phyloP scores from a whole-genome alignment of 1,140 invertebrate species.

The Fopius arisanus region DNA sequence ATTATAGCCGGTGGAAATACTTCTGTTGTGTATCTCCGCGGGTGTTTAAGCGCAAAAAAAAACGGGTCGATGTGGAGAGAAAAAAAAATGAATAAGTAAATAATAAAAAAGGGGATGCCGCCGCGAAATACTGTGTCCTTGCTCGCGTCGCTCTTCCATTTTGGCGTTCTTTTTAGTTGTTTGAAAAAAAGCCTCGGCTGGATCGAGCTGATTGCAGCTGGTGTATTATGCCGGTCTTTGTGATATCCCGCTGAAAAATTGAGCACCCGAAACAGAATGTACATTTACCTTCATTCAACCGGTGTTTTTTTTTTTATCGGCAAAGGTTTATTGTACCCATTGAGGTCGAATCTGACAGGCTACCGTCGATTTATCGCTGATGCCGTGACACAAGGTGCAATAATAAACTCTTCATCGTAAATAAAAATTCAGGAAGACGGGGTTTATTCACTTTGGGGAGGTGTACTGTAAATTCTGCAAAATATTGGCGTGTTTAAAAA shows the following conservation, averaged over 20 bases:
- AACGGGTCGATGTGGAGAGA: neutral
- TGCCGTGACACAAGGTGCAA: neutral
- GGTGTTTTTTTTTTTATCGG: conserved; percentile 18
- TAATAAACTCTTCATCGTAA: neutral
- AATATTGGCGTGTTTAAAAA: neutral
- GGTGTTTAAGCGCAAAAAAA: conserved; percentile 34
- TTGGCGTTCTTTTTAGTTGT: neutral
- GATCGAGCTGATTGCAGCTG: conserved; percentile 30
- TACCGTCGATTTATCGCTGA: neutral
- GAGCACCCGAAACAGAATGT: neutral
- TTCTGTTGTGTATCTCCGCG: conserved; percentile 19
- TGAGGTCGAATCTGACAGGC: neutral
- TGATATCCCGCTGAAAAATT: conserved; percentile 34
- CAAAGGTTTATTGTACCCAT: neutral
- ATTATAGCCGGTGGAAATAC: conserved; percentile 12
- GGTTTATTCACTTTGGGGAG: no score
- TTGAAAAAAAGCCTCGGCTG: neutral
- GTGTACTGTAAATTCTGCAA: neutral
- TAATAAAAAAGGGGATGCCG: neutral
- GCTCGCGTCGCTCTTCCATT: neutral
- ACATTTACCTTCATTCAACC: conserved; percentile 6
- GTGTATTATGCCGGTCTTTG: conserved; percentile 37
- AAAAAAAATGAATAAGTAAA: neutral
- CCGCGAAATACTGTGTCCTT: neutral
- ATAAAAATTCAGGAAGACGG: neutral